phyloP scores from a whole-genome alignment of 2,797 vertebrate genomes.

The Echeneis naucrates region DNA sequence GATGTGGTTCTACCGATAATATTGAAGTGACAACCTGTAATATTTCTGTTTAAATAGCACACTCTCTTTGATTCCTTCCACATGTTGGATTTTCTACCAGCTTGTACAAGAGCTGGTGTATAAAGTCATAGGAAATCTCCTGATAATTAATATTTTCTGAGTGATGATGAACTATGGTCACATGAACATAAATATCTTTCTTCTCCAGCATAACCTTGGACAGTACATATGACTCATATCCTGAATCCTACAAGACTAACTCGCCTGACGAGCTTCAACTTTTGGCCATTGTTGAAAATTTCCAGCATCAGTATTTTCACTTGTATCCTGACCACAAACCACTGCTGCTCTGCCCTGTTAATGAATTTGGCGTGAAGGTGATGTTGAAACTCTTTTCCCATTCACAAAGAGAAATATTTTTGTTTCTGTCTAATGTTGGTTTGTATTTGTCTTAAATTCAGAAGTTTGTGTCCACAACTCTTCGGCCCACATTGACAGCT shows the following conservation, averaged over 20 bases:
- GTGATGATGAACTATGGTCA: neutral
- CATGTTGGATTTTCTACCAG: neutral
- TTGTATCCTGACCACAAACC: slow-evolving; percentile 88
- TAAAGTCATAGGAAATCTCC: neutral
- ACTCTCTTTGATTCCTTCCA: neutral
- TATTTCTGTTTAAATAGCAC: too few relatives aligned
- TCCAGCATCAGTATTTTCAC: slow-evolving; percentile 85
- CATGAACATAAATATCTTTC: neutral
- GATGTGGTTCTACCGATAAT: too few relatives aligned
- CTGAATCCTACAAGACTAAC: slow-evolving; percentile 85
- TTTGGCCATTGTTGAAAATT: slow-evolving; percentile 83
- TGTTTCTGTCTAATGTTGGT: neutral
- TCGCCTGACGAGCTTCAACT: slow-evolving; percentile 81
- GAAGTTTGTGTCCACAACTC: slow-evolving; percentile 93
- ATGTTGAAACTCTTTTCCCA: neutral
- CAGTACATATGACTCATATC: slow-evolving; percentile 49
- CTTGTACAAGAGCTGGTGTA: neutral
- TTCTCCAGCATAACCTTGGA: slow-evolving; percentile 3
- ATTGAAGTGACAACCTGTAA: neutral
- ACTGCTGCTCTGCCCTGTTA: slow-evolving; percentile 87
- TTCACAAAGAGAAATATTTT: neutral
- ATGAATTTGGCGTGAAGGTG: slow-evolving; percentile 89
- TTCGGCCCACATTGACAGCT: slow-evolving; percentile 83
- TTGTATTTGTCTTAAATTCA: slow-evolving; percentile 49
- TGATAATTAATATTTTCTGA: neutral